phyloP scores from a whole-genome alignment of 1,140 invertebrate genomes.

The Colletes latitarsis region DNA sequence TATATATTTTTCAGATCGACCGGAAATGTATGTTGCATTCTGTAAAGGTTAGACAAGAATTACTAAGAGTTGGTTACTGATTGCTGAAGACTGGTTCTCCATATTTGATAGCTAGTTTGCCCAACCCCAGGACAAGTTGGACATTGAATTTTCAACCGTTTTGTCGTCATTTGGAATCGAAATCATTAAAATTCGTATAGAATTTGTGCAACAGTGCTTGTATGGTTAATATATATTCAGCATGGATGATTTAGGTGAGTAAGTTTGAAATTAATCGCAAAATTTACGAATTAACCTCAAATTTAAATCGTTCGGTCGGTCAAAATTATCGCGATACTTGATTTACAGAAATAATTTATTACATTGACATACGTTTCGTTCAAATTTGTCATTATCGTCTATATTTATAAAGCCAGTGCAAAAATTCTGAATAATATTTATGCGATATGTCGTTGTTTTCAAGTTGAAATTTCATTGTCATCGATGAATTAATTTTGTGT shows the following conservation, averaged over 20 bases:
- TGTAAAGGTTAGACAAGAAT: constrained; percentile 22
- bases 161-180: background rate
- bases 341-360: background rate
- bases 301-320: constrained; percentile 5
- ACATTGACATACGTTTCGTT: background rate
- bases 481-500: background rate
- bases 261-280: background rate
- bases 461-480: background rate
- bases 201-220: constrained; percentile 10
- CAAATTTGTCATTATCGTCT: background rate
- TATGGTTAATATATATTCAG: constrained; percentile 10
- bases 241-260: constrained; percentile 74
- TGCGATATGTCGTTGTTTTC: background rate
- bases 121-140: background rate
- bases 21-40: background rate
- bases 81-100: constrained; percentile 54
- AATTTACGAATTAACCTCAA: constrained; percentile 57
- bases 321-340: background rate
- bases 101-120: constrained; percentile 62
- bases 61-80: background rate
- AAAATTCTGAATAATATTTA: background rate
- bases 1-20: background rate
- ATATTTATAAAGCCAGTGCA: background rate
- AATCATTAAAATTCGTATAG: constrained; percentile 8
- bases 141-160: constrained; percentile 6